These are phyloP conservation scores for Dromiciops gliroides DNA, from an alignment of 2,113 vertebrate species.

Conservation along the genomic window DNA sequence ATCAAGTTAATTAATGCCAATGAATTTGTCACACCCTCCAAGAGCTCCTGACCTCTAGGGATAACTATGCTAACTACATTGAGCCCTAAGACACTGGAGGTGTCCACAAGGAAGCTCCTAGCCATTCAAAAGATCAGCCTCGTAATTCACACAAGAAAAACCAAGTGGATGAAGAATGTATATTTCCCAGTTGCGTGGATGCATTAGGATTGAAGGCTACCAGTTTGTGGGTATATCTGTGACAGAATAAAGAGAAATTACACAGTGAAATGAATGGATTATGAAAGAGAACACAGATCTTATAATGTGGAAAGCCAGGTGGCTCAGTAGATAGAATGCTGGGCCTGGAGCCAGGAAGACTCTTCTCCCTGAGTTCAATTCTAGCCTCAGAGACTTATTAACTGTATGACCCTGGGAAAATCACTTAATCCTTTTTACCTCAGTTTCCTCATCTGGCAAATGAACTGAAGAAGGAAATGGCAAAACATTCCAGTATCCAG, in stretches of 20 bases:
- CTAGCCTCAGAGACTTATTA: not conserved
- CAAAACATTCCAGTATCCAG: not conserved
- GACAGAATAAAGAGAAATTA: not conserved
- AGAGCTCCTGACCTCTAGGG: not conserved
- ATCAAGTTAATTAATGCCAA: not conserved
- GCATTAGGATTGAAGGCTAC: not conserved
- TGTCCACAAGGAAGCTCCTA: not conserved
- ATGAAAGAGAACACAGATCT: not conserved
- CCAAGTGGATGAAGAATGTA: not conserved
- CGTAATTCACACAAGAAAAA: not conserved
- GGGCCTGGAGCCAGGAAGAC: not conserved
- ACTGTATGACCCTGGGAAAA: not conserved
- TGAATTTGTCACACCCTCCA: not conserved
- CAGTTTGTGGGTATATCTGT: not conserved
- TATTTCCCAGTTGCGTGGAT: not conserved
- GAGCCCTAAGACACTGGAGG: not conserved
- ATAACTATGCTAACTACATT: not conserved
- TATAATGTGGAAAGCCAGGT: not conserved
- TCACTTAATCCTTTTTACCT: not conserved
- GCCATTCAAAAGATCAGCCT: not conserved
- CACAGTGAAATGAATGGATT: not conserved
- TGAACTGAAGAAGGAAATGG: not conserved
- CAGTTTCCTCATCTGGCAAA: not conserved
- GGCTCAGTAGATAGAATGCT: not conserved
- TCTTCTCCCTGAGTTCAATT: not conserved